Conservation (phyloP, 2,797 vertebrate species). For the Alauda arvensis region DNA sequence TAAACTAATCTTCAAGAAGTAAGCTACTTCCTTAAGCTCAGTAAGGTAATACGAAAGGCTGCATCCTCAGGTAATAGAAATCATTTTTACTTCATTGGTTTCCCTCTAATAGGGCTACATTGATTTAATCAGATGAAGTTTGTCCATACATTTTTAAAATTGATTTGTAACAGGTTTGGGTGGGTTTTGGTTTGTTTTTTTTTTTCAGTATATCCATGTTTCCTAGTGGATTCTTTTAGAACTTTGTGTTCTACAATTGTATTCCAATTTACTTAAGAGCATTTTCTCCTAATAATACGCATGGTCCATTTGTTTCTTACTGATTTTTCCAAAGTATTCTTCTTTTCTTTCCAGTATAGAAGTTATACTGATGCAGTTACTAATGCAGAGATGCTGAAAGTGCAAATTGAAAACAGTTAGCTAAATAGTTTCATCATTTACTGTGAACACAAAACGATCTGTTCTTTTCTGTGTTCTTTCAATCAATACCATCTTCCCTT, state of each 20-base stretch:
- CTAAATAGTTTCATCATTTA: constrained; percentile 6
- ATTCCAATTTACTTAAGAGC: background rate
- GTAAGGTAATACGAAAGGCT: background rate
- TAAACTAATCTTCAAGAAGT: background rate
- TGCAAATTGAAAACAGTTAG: constrained; percentile 35
- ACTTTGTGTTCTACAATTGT: background rate
- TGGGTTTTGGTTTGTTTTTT: background rate
- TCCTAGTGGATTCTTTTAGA: background rate
- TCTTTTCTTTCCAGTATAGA: background rate
- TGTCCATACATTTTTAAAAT: background rate
- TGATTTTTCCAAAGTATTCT: background rate
- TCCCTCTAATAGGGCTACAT: background rate
- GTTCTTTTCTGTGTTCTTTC: background rate
- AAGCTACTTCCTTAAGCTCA: background rate
- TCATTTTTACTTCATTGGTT: background rate
- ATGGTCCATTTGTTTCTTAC: background rate
- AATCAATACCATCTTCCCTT: constrained; percentile 4
- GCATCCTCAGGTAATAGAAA: background rate
- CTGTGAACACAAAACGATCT: background rate
- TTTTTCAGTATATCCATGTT: background rate
- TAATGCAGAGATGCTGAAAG: background rate
- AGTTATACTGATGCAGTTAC: background rate
- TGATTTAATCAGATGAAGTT: background rate
- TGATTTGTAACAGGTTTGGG: background rate
- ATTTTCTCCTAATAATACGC: background rate